Evolutionary conservation across 2,888 invertebrate genomes (phyloP), one percentile per base, ranked within the genome.

Genomic region (Spisula solida): DNA sequence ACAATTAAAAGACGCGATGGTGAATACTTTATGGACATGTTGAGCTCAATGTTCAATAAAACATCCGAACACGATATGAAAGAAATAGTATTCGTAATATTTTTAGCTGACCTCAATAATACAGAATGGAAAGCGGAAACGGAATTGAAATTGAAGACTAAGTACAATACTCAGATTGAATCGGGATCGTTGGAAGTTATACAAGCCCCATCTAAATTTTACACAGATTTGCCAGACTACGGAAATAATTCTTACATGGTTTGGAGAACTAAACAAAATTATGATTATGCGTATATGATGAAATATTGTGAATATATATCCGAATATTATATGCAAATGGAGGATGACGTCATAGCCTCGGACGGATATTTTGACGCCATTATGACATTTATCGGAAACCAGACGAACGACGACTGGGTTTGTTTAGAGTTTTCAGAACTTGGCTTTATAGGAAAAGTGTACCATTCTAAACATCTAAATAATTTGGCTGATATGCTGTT

Each of bases 211-310:
- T 16, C 41, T 8, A 81, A 87, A 18, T 94, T 93, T 89, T 95
- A 95, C 86, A 93, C 94, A 12, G 84, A 79, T 12, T 81, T 95
- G 34, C 81, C 86, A 4, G 83, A 92, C 47, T 85, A 93, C 0
- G 95, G 95, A 79, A 96, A 96, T 88, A 92, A 95, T 0, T 92
- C 94, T 31, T 93, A 91, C 48, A 95, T 96, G 0, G 90, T 95
- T 81, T 97, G 97, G 97, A 93, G 97, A 41, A 94, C 96, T 16
- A 97, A 97, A 89, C 97, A 97, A 93, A 96, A 96, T 51, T 93
- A 96, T 78, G 97, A 97, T 93, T 97, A 96, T 93, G 96, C 96
- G 0, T 96, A 95, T 89, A 92, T 96, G 47, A 95, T 96, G 90
- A 93, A 95, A 81, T 96, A 96, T 87, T 92, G 95, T n/a, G 90